phyloP scores from a whole-genome alignment of 2,888 invertebrate genomes.

The Rutpela maculata region DNA sequence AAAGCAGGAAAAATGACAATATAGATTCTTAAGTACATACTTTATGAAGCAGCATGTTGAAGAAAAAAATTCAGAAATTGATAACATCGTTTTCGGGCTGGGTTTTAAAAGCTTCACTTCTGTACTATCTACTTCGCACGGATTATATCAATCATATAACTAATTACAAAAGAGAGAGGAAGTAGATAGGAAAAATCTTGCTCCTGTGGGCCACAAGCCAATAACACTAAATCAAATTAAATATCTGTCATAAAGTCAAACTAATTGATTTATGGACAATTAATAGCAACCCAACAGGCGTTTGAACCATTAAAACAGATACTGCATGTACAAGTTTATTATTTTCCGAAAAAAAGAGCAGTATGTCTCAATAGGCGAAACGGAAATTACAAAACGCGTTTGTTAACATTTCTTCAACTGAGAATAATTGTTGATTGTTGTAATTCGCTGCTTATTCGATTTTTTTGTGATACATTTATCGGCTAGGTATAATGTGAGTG shows the following conservation, averaged over 20 bases:
- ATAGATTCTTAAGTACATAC: too few species aligned
- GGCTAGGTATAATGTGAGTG: neutral
- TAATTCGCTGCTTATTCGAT: neutral
- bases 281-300: neutral
- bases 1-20: too few species aligned
- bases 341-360: neutral
- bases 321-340: neutral
- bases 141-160: too few species aligned
- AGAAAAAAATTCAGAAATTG: too few species aligned
- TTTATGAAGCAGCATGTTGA: too few species aligned
- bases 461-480: neutral
- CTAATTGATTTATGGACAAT: conserved; percentile 7
- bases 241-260: neutral
- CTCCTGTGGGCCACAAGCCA: neutral
- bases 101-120: too few species aligned
- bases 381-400: conserved; percentile 17
- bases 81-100: too few species aligned
- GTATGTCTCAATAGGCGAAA: neutral
- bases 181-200: neutral
- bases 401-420: conserved; percentile 14
- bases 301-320: neutral
- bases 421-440: conserved; percentile 16
- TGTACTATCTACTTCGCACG: too few species aligned
- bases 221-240: neutral
- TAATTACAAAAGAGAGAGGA: neutral